Percentiles rank a stretch among this genome's conserved stretches.
These are phyloP conservation scores for Thereva unica DNA, from an alignment of 2,888 invertebrate species.

Conservation along the genomic window DNA sequence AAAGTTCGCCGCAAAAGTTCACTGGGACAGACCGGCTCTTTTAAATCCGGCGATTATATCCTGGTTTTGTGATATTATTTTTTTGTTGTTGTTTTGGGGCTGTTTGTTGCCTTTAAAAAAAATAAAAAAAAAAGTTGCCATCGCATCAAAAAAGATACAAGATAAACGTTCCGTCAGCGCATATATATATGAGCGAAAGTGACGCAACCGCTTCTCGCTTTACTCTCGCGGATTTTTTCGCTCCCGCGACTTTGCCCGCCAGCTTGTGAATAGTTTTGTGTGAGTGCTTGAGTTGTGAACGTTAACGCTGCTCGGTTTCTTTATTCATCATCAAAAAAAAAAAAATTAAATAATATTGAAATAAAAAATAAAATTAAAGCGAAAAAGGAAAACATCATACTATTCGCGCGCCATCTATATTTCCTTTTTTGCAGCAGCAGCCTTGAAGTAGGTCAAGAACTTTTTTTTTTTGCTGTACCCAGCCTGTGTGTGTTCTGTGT, in stretches of 20 bases:
- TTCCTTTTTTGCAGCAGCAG: slow-evolving; percentile 9
- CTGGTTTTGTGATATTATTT: too few relatives aligned
- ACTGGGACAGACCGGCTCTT: slow-evolving; percentile 27
- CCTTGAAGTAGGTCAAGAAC: slow-evolving; percentile 35
- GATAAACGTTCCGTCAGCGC: slow-evolving; percentile 7
- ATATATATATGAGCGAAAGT: slow-evolving; percentile 23
- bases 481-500: slow-evolving; percentile 8
- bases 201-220: slow-evolving; percentile 26
- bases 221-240: background rate
- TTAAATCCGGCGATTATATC: too few relatives aligned
- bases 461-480: slow-evolving; percentile 15
- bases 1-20: slow-evolving; percentile 26
- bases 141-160: slow-evolving; percentile 6
- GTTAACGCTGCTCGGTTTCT: slow-evolving; percentile 2
- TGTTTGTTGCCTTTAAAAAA: too few relatives aligned
- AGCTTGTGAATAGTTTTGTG: slow-evolving; percentile 26
- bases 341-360: background rate
- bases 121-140: slow-evolving; percentile 3
- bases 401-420: slow-evolving; percentile 24
- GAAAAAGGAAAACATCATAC: too few relatives aligned
- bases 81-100: too few relatives aligned
- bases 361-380: too few relatives aligned
- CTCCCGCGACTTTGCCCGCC: slow-evolving; percentile 5
- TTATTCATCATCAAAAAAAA: slow-evolving; percentile 1
- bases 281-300: slow-evolving; percentile 24